Base-by-base conservation (phyloP, 2,888 invertebrate genomes). In the Timema cristinae region DNA sequence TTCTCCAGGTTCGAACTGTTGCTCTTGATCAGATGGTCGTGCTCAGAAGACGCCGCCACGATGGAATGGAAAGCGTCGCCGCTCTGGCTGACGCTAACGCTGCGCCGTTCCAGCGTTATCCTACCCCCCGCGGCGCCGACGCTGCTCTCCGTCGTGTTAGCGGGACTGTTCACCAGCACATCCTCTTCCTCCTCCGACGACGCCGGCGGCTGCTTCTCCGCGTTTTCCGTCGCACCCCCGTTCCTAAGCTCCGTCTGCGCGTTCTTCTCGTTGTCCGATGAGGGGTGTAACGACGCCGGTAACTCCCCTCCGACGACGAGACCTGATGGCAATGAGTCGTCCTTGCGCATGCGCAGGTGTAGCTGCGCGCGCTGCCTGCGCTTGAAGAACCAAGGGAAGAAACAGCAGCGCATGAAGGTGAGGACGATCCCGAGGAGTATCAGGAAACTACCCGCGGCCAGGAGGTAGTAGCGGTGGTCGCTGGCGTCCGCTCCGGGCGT, bases 401-500 rank as follows among this genome's bases (percentile, higher is more conserved):
- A 86, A 80, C 90, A 90, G 77, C 89, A 84, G 79, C 90, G 89
- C 50, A 91, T 83, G 2, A 88, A 86, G 69, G 89, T 89, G 75
- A 90, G 85, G 4, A 89, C 79, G 6, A 90, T 83, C 5, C 91
- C 91, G 10, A 87, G 81, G 4, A 87, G 83, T 52, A 90, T 84
- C 13, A 91, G 85, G 56, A 87, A 85, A 5, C 85, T 87, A 5
- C 91, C 91, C 0, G 88, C 86, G 10, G 89, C 90, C 82, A 91
- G 86, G 76, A 91, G 85, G 59, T 73, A 73, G 73, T 75, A 90
- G 71, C 90, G 88, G 79, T 91, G 90, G 79, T 90, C 90, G 0
- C 90, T 90, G 13, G 91, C 91, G 79, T 91, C 91, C 0, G 91
- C 91, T 13, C 91, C 90, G 1, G 91, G 91, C 11, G 90, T 90